Base-by-base conservation (phyloP, 2,797 vertebrate species). In the Pantherophis alleghaniensis region DNA sequence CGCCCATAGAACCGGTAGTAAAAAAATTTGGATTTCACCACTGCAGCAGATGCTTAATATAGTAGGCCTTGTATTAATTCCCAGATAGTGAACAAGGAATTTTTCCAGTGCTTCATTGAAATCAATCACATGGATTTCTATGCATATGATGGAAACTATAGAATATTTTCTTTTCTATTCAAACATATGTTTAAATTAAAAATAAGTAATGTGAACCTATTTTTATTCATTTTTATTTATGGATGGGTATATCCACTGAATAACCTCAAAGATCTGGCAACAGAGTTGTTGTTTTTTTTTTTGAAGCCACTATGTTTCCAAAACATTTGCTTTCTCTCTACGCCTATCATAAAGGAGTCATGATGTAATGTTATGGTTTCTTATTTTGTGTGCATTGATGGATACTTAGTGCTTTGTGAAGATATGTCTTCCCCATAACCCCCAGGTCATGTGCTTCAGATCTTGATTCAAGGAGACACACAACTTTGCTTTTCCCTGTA, bases 361-460 rank as follows among this genome's bases (percentile, higher is more conserved):
- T 90, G 57, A 4, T 42, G 3, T 26, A 90, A 22, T 91, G 94
- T 88, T 91, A 20, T 93, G 51, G 42, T 92, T 93, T 60, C 94
- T 32, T 37, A 42, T 91, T 5, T 87, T 1, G 26, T 57, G 63
- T 28, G n/a, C 9, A 37, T 86, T 83, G 63, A 94, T 91, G 47
- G 37, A 20, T 93, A 90, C 91, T 93, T 94, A 57, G 91, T 93
- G 63, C 32, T 92, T 86, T 92, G 56, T 89, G 57, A 55, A 63
- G 47, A 86, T 4, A 66, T 22, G 55, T 66, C 24, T 83, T 89
- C 5, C 56, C 56, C 55, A 24, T 59, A 69, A 57, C 10, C 57
- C n/a, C 37, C 47, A 63, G 6, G 22, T 24, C n/a, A 89, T 83
- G 3, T 28, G 47, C 14, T 61, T 90, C n/a, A 56, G 37, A 79